A percentile compares a stretch with the other conserved stretches of the same genome.
These are phyloP conservation scores for Rhinopithecus roxellana DNA, from an alignment of 2,113 vertebrate genomes.

Conservation along the genomic window DNA sequence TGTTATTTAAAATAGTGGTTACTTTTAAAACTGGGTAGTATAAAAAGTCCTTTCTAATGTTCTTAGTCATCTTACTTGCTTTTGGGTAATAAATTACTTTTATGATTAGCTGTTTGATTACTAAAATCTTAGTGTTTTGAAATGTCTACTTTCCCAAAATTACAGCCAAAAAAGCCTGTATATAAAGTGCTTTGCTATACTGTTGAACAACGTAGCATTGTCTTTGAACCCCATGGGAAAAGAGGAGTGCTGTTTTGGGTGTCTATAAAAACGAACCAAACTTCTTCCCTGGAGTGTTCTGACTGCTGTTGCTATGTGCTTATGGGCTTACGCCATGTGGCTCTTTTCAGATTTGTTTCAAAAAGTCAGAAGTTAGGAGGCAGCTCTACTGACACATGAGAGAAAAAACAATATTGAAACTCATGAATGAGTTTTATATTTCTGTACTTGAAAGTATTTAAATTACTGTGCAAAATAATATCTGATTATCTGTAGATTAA, in stretches of 20 bases:
- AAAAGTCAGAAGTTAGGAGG: neutral
- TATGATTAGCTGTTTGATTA: neutral
- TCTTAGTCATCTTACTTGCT: neutral
- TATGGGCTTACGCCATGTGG: neutral
- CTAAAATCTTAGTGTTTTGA: neutral
- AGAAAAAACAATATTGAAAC: neutral
- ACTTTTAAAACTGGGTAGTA: slow-evolving; percentile 49
- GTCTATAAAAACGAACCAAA: slow-evolving; percentile 6
- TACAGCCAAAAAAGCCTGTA: neutral
- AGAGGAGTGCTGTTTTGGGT: neutral
- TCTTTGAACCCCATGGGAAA: neutral
- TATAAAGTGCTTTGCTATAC: neutral
- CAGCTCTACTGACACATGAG: neutral
- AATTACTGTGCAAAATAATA: neutral
- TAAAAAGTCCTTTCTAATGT: neutral
- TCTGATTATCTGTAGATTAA: neutral
- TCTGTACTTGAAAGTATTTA: neutral
- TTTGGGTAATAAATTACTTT: neutral
- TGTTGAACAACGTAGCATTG: neutral
- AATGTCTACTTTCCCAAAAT: neutral
- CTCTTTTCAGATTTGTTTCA: neutral
- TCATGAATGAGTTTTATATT: neutral
- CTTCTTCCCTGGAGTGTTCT: neutral
- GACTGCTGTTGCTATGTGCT: neutral
- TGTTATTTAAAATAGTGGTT: slow-evolving; percentile 17